These are phyloP conservation scores for Syrphus vitripennis DNA, from an alignment of 2,888 invertebrate genomes.

Conservation along the genomic window DNA sequence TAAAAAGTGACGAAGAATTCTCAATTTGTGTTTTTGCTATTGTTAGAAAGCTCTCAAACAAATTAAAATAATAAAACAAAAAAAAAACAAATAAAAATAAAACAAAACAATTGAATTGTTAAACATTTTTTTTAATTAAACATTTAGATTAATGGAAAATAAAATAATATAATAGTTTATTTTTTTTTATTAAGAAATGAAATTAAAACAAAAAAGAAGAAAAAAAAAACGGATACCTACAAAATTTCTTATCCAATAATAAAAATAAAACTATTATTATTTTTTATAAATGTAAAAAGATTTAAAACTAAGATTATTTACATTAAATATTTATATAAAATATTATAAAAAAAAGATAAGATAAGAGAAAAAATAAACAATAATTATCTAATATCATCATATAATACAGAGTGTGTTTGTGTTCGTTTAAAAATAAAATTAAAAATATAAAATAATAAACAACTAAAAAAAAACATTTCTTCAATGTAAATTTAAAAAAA, in stretches of 20 bases:
- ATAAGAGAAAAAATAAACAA: constrained; percentile 33
- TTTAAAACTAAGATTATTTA: constrained; percentile 59
- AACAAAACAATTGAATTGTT: constrained; percentile 34
- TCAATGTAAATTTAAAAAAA: constrained; percentile 32
- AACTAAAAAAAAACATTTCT: constrained; percentile 41
- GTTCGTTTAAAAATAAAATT: constrained; percentile 30
- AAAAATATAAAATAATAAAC: constrained; percentile 10
- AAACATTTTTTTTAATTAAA: constrained; percentile 62
- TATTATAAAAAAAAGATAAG: constrained; percentile 5
- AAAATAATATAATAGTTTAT: constrained; percentile 24
- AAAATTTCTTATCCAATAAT: constrained; percentile 37
- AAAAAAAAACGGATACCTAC: constrained; percentile 33
- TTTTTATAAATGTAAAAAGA: background rate
- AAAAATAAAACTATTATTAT: constrained; percentile 11
- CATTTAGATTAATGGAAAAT: constrained; percentile 63
- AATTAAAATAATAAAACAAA: background rate
- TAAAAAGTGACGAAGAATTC: constrained; percentile 21
- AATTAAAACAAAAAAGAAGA: constrained; percentile 20
- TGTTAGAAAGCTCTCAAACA: background rate
- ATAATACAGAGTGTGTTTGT: constrained; percentile 60
- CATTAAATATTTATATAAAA: constrained; percentile 53
- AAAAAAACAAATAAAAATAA: background rate
- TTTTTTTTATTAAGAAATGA: background rate
- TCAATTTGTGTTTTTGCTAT: background rate
- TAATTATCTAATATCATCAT: constrained; percentile 64